Evolutionary conservation across 2,888 invertebrate genomes (phyloP), one percentile per base, ranked within the genome.

Genomic region (Drosophila emarginata): DNA sequence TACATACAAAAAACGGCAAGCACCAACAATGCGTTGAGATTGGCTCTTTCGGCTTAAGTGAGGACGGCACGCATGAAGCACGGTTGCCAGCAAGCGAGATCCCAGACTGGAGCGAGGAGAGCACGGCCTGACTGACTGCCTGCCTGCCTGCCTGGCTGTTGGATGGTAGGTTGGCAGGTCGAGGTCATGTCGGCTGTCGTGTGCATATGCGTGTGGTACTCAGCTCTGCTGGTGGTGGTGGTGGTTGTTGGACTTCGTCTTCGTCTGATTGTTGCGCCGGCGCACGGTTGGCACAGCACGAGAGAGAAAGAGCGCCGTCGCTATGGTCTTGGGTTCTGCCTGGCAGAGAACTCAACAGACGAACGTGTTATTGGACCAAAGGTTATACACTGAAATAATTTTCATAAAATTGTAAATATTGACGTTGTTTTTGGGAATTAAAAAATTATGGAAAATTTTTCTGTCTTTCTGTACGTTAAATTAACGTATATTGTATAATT

Each of bases 61-160:
- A 84, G 88, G 78, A 87, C 77, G 86, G 88, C 83, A 88, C 83
- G 88, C 88, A 86, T 88, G 86, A 77, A 75, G 80, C 83, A 87
- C 80, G 84, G 67, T 61, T 83, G 64, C 12, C 57, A 53, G 18
- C 11, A 21, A 45, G 62, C 53, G 63, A 80, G 80, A 81, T 81
- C 84, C 45, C 81, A 80, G 81, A 76, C 67, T 68, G 72, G 70
- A 74, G 67, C 66, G 50, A 28, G 56, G 66, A 56, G 61, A 59
- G 45, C 59, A 28, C 26, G 15, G 26, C 15, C 64, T 18, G 9
- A 32, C 32, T 32, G 32, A 32, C 32, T 32, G 32, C 32, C 32
- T 32, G 32, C 9, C 32, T 32, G 26, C 15, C 64, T 18, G 9
- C 9, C 32, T 32, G 32, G 9, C 32, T 32, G 32, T 9, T 32